phyloP scores from a whole-genome alignment of 2,113 vertebrate genomes.

The Podarcis raffonei region DNA sequence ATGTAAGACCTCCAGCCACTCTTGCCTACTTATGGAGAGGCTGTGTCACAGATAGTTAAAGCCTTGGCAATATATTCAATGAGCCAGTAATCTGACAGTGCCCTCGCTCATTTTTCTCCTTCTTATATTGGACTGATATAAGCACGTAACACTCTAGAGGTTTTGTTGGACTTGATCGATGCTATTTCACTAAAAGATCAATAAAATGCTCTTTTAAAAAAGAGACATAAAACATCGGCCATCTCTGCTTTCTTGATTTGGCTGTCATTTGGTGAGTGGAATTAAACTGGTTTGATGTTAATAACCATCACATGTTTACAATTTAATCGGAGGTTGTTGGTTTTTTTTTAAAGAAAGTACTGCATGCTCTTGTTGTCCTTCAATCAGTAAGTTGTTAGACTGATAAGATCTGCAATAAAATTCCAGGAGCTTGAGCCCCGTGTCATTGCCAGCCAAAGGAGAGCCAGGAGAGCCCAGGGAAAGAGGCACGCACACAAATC shows the following conservation, averaged over 20 bases:
- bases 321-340: not conserved
- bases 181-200: too few relatives aligned
- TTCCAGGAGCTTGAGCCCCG: too few relatives aligned
- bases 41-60: too few relatives aligned
- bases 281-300: not conserved
- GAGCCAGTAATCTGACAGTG: too few relatives aligned
- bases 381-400: not conserved
- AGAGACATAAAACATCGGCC: not conserved
- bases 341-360: not conserved
- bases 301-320: not conserved
- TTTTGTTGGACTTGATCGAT: too few relatives aligned
- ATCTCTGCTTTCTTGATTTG: not conserved
- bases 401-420: not conserved
- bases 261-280: not conserved
- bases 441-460: not conserved
- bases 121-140: too few relatives aligned
- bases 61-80: too few relatives aligned
- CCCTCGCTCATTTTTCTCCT: too few relatives aligned
- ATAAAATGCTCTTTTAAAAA: too few relatives aligned
- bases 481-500: not conserved
- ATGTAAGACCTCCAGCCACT: too few relatives aligned
- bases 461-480: not conserved
- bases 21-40: too few relatives aligned
- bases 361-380: not conserved
- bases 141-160: too few relatives aligned